Evolutionary conservation across 35 echinoderm and acorn worm genomes (phyloP).

Genomic region (Apostichopus californicus): DNA sequence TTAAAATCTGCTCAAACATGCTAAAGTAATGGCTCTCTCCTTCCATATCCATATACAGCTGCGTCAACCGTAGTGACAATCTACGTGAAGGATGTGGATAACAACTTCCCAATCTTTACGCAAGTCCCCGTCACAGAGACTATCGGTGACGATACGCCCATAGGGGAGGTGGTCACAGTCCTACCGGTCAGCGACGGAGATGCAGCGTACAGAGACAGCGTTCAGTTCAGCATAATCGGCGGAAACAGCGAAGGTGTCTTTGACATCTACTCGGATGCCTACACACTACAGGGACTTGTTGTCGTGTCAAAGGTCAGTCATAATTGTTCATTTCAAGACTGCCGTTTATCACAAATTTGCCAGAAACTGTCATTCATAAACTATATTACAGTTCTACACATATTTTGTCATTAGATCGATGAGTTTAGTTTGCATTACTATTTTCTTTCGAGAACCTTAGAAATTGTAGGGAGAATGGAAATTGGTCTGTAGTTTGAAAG

Average conservation of each 20-base stretch:
- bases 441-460: too few relatives aligned
- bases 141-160: not conserved
- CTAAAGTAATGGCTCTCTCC: not conserved
- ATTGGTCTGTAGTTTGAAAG: too few relatives aligned
- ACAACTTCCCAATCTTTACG: not conserved
- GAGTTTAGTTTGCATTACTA: too few relatives aligned
- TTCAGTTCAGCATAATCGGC: conserved; percentile 1
- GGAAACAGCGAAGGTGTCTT: not conserved
- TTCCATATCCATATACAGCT: not conserved
- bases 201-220: not conserved
- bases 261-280: conserved; percentile 24
- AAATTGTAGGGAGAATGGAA: too few relatives aligned
- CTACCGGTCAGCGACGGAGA: not conserved
- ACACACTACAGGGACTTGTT: conserved; percentile 38
- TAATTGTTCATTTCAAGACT: not conserved
- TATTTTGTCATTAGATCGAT: too few relatives aligned
- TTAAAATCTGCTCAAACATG: too few relatives aligned
- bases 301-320: not conserved
- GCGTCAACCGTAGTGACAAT: not conserved
- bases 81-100: conserved; percentile 16
- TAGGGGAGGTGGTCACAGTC: not conserved
- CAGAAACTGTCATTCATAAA: too few relatives aligned
- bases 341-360: too few relatives aligned
- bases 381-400: too few relatives aligned
- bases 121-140: not conserved